These are phyloP conservation scores for Prosopocoilus inquinatus DNA, from an alignment of 2,888 invertebrate species.

Conservation along the genomic window DNA sequence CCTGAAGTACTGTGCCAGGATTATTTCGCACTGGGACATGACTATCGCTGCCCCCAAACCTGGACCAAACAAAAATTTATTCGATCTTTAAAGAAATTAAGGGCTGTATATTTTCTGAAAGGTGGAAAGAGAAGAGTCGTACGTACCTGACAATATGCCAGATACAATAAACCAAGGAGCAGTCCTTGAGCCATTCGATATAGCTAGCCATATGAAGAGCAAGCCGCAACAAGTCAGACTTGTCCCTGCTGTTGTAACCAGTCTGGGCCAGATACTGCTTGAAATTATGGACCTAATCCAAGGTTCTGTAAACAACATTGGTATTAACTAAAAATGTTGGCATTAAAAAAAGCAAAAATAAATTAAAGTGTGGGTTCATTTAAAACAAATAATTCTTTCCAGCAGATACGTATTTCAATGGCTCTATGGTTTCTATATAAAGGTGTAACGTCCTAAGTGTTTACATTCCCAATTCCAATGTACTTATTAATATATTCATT, in stretches of 20 bases:
- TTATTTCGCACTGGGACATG: conserved; percentile 58
- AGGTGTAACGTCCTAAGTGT: too few species aligned
- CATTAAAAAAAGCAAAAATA: not conserved
- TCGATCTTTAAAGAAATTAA: not conserved
- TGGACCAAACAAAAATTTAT: conserved; percentile 41
- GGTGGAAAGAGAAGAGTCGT: not conserved
- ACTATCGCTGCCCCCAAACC: conserved; percentile 59
- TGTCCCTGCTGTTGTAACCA: conserved; percentile 58
- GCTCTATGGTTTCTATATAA: too few species aligned
- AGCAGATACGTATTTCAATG: too few species aligned
- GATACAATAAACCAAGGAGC: conserved; percentile 52
- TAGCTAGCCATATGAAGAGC: conserved; percentile 52
- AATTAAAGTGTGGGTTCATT: too few species aligned
- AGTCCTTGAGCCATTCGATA: conserved; percentile 22
- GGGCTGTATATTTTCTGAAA: too few species aligned
- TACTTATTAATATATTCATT: not conserved
- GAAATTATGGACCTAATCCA: conserved; percentile 59
- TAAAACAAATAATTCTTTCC: not conserved
- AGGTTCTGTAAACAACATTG: conserved; percentile 52
- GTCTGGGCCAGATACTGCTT: conserved; percentile 58
- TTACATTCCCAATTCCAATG: too few species aligned
- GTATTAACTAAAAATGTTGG: not conserved
- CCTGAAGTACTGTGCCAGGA: conserved; percentile 60
- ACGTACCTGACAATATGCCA: conserved; percentile 56
- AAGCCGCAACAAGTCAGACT: conserved; percentile 60